Evolutionary conservation across 2,113 vertebrate genomes (phyloP).

Genomic region (Misgurnus anguillicaudatus): DNA sequence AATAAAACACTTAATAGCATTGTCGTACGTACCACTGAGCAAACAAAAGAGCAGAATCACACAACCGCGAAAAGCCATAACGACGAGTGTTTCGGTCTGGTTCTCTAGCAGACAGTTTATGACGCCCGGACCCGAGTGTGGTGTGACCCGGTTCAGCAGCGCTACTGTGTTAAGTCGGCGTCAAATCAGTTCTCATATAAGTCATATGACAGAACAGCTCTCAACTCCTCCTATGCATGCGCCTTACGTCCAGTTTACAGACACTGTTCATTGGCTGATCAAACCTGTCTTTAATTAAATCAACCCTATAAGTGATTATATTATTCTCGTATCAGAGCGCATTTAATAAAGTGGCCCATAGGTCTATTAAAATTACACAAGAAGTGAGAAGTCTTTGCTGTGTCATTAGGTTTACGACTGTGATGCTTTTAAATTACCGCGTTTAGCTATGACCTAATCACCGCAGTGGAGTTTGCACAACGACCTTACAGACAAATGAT

Average conservation of each 20-base stretch:
- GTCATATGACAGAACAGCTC: constrained; percentile 14
- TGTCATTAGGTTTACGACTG: background rate
- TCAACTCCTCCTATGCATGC: background rate
- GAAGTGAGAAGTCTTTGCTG: background rate
- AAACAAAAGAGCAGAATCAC: constrained; percentile 54
- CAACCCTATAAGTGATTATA: background rate
- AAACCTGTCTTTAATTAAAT: constrained; percentile 33
- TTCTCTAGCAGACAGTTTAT: constrained; percentile 1
- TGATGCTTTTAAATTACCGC: too few relatives aligned
- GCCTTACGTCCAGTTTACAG: background rate
- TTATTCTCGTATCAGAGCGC: background rate
- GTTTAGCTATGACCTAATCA: too few relatives aligned
- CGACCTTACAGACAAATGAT: too few relatives aligned
- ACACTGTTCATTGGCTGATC: background rate
- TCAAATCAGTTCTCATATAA: constrained; percentile 9
- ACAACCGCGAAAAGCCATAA: constrained; percentile 60
- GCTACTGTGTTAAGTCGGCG: background rate
- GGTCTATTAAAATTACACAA: background rate
- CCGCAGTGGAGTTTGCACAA: too few relatives aligned
- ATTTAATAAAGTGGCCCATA: background rate
- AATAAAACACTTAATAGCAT: background rate
- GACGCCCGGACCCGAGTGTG: constrained; percentile 22
- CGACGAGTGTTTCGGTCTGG: constrained; percentile 1
- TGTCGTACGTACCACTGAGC: constrained; percentile 62
- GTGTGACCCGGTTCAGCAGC: constrained; percentile 21